Percentiles rank a stretch among this genome's conserved stretches.
phyloP scores from a whole-genome alignment of 2,888 invertebrate genomes.

The Phyto melanocephala region DNA sequence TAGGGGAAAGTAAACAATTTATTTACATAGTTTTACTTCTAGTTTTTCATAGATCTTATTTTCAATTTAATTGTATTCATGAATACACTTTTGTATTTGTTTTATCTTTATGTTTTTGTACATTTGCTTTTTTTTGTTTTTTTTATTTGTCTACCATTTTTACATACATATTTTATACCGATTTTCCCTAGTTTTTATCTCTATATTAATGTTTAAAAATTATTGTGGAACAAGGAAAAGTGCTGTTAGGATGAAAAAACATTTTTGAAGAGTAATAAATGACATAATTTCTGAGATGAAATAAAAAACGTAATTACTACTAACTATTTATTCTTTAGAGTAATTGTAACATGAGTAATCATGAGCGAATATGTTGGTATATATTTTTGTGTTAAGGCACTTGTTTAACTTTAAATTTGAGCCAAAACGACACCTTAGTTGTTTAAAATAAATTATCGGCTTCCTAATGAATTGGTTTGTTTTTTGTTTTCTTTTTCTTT shows the following conservation, averaged over 20 bases:
- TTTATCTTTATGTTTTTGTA: not conserved
- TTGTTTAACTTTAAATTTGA: no score
- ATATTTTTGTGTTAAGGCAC: no score
- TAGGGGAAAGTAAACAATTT: not conserved
- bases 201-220: not conserved
- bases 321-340: no score
- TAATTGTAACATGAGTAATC: no score
- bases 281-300: not conserved
- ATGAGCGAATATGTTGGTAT: no score
- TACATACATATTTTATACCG: not conserved
- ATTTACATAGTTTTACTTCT: slow-evolving; percentile 54
- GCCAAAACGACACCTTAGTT: no score
- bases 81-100: slow-evolving; percentile 4
- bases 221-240: not conserved
- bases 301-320: no score
- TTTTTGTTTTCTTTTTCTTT: no score
- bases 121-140: not conserved
- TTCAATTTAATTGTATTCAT: slow-evolving; percentile 55
- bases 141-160: not conserved
- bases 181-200: not conserved
- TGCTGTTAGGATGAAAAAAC: not conserved
- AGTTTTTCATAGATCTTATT: slow-evolving; percentile 57
- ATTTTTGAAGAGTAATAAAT: slow-evolving; percentile 1
- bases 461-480: no score
- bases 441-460: no score